These are phyloP conservation scores for Empis livida DNA, from an alignment of 2,888 invertebrate species.

Conservation along the genomic window DNA sequence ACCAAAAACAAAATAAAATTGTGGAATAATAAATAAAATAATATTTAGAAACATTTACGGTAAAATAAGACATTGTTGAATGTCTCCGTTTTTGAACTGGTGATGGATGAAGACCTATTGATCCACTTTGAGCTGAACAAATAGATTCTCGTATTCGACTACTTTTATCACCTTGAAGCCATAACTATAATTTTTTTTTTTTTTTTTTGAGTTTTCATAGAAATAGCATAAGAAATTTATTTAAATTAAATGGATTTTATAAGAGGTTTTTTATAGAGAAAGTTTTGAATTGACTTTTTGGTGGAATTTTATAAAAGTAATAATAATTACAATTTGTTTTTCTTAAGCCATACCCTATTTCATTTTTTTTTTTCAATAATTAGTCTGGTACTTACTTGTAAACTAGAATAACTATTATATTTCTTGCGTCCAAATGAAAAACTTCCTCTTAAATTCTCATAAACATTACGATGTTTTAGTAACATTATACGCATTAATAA, in stretches of 20 bases:
- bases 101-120: constrained; percentile 4
- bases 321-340: too few species aligned
- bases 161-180: too few species aligned
- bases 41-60: constrained; percentile 9
- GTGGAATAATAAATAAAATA: neutral
- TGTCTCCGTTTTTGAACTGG: constrained; percentile 11
- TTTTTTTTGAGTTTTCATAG: too few species aligned
- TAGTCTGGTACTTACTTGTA: constrained; percentile 54
- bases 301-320: too few species aligned
- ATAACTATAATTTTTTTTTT: too few species aligned
- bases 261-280: too few species aligned
- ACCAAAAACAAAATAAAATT: too few species aligned
- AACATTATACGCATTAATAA: constrained; percentile 68
- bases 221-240: too few species aligned
- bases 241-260: too few species aligned
- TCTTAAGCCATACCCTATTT: constrained; percentile 1
- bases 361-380: neutral
- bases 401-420: constrained; percentile 57
- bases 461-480: constrained; percentile 66
- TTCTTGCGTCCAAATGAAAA: constrained; percentile 53
- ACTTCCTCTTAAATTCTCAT: constrained; percentile 52
- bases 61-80: constrained; percentile 13
- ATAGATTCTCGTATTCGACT: constrained; percentile 7
- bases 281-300: too few species aligned
- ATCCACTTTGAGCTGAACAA: constrained; percentile 11